Base-by-base conservation (phyloP, 2,888 invertebrate species). In the Villa cingulata region DNA sequence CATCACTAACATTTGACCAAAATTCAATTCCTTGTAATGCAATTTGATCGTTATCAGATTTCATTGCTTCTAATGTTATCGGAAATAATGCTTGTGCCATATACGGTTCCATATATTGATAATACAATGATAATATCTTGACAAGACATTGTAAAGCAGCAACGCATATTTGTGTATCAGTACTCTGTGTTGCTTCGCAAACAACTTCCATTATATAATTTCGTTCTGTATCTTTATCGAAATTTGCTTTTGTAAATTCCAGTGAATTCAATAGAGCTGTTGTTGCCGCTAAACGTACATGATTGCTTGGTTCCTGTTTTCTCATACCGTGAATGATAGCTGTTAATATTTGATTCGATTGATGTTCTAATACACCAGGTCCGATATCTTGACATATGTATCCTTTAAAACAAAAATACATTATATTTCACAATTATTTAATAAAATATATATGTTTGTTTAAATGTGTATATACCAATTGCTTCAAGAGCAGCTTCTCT, bases 191-290 rank as follows among this genome's bases (percentile, higher is more conserved):
- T 4, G 97, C 92, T 72, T 97, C 95, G 73, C 98, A 99, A 9
- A 98, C 96, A 45, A 95, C 94, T 74, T 98, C 95, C 98, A 98
- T 99, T 48, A 99, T 97, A 66, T 92, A 95, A 71, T 98, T 94
- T 54, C 98, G 77, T 71, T 99, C 98, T 49, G 85, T 80, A 75
- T 96, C 95, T 65, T 89, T 90, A 59, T 96, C 95, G 71, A 99
- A 99, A 72, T 98, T 99, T 29, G 90, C 89, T 72, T 89, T 88
- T 16, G 97, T 98, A 64, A 99, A 99, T 72, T 99, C 98, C 46
- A 99, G 72, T 0, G 97, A 98, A 71, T 99, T 99, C 43, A 89
- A 77, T 27, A 99, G 75, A 3, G 98, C 97, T 58, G 86, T 94
- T 7, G 96, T 97, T 20, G 98, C 98, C 38, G 98, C 97, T 45